Evolutionary conservation across 2,888 invertebrate species (phyloP).

Genomic region (Piscicola geometra): DNA sequence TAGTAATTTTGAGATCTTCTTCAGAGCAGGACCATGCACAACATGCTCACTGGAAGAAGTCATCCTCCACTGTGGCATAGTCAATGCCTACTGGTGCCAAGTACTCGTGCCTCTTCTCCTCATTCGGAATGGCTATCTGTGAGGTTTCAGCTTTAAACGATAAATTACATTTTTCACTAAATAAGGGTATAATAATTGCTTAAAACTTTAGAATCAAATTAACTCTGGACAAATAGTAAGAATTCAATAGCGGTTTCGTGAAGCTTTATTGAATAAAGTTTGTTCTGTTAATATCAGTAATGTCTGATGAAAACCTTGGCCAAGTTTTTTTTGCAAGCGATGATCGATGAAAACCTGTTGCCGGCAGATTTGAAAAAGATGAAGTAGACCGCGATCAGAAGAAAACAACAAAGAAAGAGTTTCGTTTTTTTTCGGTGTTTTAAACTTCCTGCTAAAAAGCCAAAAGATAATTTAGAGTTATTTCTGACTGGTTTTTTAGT

Average conservation of each 20-base stretch:
- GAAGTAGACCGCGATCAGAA: not conserved
- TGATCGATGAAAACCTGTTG: not conserved
- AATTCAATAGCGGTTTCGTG: too few relatives aligned
- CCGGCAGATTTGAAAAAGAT: not conserved
- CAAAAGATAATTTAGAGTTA: not conserved
- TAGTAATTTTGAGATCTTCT: constrained; percentile 1
- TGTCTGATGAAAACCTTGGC: not conserved
- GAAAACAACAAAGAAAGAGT: not conserved
- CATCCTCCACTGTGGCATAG: constrained; percentile 38
- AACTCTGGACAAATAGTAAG: too few relatives aligned
- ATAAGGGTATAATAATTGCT: too few relatives aligned
- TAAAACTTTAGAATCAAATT: too few relatives aligned
- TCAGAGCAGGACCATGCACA: constrained; percentile 16
- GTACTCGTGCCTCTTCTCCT: constrained; percentile 36
- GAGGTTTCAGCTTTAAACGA: too few relatives aligned
- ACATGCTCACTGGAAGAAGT: constrained; percentile 40
- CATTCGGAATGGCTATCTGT: constrained; percentile 41
- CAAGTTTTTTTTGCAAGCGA: not conserved
- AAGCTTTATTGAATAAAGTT: too few relatives aligned
- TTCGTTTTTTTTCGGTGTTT: not conserved
- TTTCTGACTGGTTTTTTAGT: not conserved
- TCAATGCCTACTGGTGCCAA: constrained; percentile 38
- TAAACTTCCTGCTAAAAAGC: not conserved
- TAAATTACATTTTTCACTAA: too few relatives aligned
- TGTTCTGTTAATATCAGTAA: too few relatives aligned